Conservation (phyloP, 2,113 vertebrate species). For the Rutilus rutilus region DNA sequence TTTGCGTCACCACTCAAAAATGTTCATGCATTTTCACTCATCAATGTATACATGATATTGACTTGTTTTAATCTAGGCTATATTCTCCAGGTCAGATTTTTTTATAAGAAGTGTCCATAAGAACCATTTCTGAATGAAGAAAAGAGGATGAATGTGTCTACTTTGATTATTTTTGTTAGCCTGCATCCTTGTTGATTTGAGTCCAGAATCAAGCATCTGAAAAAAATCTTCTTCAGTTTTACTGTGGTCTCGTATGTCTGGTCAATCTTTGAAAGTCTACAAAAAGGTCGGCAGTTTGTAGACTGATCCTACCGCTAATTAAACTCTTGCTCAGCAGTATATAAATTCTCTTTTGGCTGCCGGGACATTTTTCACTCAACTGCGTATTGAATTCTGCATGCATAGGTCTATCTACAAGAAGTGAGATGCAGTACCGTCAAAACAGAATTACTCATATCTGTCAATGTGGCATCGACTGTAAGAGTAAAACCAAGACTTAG, state of each 20-base stretch:
- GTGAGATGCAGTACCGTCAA: neutral
- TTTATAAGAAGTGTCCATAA: neutral
- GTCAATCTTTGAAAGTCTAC: neutral
- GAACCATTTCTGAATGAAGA: neutral
- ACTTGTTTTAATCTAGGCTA: neutral
- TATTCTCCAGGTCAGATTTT: neutral
- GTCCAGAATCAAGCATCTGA: neutral
- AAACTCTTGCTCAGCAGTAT: neutral
- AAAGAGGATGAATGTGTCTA: neutral
- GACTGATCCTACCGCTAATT: neutral
- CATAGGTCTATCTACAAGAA: slow-evolving; percentile 7
- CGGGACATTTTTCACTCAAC: neutral
- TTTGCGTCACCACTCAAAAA: no score
- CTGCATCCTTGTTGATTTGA: neutral
- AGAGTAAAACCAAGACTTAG: neutral
- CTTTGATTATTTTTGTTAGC: neutral
- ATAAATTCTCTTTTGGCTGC: slow-evolving; percentile 19
- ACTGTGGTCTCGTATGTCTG: neutral
- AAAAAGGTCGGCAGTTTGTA: neutral
- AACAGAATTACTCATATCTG: neutral
- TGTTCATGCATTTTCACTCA: neutral
- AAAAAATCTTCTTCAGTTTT: no score
- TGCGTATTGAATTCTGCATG: neutral
- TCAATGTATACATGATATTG: neutral
- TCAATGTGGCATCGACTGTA: neutral